Base-by-base conservation (phyloP, 2,888 invertebrate genomes). In the Acleris emargana region DNA sequence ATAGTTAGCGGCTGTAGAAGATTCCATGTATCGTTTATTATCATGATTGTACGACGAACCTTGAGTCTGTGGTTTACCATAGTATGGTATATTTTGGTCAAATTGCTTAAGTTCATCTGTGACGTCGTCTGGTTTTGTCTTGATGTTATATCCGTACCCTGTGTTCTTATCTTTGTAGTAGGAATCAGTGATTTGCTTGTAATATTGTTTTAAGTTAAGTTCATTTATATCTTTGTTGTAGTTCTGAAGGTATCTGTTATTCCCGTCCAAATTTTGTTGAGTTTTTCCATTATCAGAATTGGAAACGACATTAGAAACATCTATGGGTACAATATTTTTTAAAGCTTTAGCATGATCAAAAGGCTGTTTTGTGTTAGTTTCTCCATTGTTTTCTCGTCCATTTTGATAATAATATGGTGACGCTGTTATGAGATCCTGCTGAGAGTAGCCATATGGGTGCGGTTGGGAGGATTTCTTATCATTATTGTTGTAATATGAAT, bases 311-410 rank as follows among this genome's bases (percentile, higher is more conserved):
- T 92, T 93, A 43, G 91, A 87, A 4, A 90, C 85, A 72, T 90
- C 93, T 55, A 93, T 90, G 2, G 93, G 88, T 20, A 93, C 89
- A 64, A 92, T 91, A 76, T 88, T 91, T 81, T 91, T 92, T 58
- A 92, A 76, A 1, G 91, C 92, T 72, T 90, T 93, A 45, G 89
- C 89, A 62, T 93, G 92, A 73, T 93, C 93, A 74, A 93, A 93
- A 1, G 85, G 82, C 69, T 81, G 83, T 73, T 91, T 89, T 47
- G 76, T 69, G 72, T 87, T 90, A 16, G 74, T 78, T 17, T 90
- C 88, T 45, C 76, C 45, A 38, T 68, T 75, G 67, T 73, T 81
- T 69, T 89, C 87, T 69, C 79, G 82, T 2, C 80, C 69, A 72
- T 80, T 85, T 16, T 76, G 66, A 67, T 82, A 81, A 68, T 79